phyloP scores from a whole-genome alignment of 1,140 invertebrate species.

The Solen grandis region DNA sequence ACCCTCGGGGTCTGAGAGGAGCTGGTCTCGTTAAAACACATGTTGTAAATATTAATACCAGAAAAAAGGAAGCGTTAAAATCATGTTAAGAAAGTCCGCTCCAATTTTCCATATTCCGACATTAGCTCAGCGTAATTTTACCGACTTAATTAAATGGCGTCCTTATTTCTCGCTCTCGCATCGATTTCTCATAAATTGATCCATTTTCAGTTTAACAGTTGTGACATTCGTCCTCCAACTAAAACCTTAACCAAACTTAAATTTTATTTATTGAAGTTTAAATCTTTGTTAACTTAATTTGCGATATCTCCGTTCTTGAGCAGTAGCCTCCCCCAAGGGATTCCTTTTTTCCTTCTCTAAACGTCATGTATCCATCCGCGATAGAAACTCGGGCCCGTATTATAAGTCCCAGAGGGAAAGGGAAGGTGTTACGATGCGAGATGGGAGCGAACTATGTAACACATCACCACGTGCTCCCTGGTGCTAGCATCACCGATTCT shows the following conservation, averaged over 20 bases:
- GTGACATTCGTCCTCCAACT: too few species aligned
- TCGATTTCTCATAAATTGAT: too few species aligned
- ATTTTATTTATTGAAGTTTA: neutral
- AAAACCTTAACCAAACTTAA: neutral
- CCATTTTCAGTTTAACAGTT: too few species aligned
- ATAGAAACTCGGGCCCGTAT: neutral
- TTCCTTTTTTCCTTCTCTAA: neutral
- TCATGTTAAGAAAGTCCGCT: too few species aligned
- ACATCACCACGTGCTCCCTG: neutral
- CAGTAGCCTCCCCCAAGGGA: neutral
- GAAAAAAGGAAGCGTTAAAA: too few species aligned
- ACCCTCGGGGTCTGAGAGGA: too few species aligned
- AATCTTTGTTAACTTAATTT: neutral
- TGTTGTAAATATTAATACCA: too few species aligned
- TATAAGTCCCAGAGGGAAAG: neutral
- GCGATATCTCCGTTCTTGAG: neutral
- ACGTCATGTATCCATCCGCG: neutral
- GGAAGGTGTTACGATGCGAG: neutral
- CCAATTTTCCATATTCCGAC: too few species aligned
- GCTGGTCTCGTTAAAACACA: too few species aligned
- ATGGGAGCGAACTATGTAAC: neutral
- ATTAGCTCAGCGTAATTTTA: too few species aligned
- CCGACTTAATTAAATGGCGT: too few species aligned
- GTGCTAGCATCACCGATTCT: neutral
- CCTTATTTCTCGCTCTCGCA: too few species aligned